These are phyloP conservation scores for Anguilla japonica DNA, from an alignment of 2,113 vertebrate species.

Conservation along the genomic window DNA sequence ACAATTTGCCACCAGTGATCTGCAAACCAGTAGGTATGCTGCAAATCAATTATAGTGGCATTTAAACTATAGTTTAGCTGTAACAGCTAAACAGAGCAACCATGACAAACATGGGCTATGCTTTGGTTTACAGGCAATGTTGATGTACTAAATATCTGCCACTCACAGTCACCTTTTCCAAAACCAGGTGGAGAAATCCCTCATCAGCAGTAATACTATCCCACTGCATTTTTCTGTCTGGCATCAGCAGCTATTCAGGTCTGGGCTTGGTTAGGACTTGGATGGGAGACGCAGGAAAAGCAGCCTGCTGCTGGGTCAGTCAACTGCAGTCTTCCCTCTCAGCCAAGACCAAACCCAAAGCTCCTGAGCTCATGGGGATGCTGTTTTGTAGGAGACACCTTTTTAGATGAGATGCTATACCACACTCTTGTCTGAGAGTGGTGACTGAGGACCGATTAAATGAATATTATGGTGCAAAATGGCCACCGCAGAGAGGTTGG, in stretches of 20 bases:
- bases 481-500: too few relatives aligned
- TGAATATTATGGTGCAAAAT: too few relatives aligned
- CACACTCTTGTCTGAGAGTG: not conserved
- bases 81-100: too few relatives aligned
- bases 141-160: not conserved
- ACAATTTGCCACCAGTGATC: too few relatives aligned
- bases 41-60: too few relatives aligned
- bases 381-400: not conserved
- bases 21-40: too few relatives aligned
- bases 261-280: slow-evolving; percentile 1
- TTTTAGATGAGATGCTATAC: not conserved
- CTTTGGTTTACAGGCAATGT: too few relatives aligned
- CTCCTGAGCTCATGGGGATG: not conserved
- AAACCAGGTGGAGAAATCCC: not conserved
- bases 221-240: not conserved
- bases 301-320: not conserved
- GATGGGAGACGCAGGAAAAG: not conserved
- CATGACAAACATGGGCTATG: too few relatives aligned
- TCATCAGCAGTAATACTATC: not conserved
- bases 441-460: not conserved
- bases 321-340: not conserved
- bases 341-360: not conserved
- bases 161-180: not conserved
- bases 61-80: too few relatives aligned
- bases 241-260: not conserved